A percentile compares a stretch with the other conserved stretches of the same genome.
Evolutionary conservation across 2,113 vertebrate genomes (phyloP).

Genomic region (Hydropotes inermis): DNA sequence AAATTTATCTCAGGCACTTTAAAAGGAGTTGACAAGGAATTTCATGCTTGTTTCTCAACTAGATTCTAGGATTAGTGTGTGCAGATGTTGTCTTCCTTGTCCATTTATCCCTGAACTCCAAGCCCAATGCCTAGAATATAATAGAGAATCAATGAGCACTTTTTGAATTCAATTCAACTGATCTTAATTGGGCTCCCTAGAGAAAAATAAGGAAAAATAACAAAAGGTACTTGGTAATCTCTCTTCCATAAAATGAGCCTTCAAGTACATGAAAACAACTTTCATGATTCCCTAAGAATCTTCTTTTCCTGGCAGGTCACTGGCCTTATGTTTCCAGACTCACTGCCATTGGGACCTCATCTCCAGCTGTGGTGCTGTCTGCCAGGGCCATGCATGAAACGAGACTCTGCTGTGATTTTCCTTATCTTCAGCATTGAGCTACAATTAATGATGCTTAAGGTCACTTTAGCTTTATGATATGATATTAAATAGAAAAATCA

Average conservation of each 20-base stretch:
- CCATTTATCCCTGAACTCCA: neutral
- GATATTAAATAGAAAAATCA: neutral
- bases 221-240: neutral
- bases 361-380: slow-evolving; percentile 5
- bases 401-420: neutral
- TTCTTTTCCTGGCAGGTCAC: slow-evolving; percentile 10
- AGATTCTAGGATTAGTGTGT: neutral
- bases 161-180: neutral
- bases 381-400: neutral
- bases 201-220: neutral
- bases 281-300: slow-evolving; percentile 19
- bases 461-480: neutral
- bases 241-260: neutral
- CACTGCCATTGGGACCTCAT: neutral
- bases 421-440: neutral
- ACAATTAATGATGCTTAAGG: neutral
- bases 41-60: neutral
- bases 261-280: neutral
- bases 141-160: neutral
- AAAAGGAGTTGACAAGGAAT: neutral
- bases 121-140: neutral
- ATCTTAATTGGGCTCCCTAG: neutral
- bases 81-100: neutral
- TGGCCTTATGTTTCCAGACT: neutral
- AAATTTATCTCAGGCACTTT: neutral